phyloP scores from a whole-genome alignment of 2,888 invertebrate genomes.

The Gastracanthus pulcherrimus region DNA sequence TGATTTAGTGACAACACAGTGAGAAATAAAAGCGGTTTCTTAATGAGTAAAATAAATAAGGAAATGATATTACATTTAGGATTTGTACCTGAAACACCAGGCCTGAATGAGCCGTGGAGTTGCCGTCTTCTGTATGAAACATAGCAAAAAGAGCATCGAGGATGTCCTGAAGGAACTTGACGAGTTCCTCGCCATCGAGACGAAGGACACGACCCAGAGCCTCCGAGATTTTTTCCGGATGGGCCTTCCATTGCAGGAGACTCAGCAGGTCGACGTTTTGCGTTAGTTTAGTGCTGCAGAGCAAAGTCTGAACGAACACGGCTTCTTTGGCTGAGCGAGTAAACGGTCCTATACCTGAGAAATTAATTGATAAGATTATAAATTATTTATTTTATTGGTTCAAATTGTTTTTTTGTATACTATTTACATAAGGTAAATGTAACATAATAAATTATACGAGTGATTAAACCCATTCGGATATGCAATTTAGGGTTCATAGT shows the following conservation, averaged over 20 bases:
- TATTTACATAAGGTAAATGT: too few relatives aligned
- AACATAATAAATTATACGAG: too few relatives aligned
- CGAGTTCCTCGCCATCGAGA: slow-evolving; percentile 92
- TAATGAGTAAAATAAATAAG: neutral
- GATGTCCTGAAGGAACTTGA: slow-evolving; percentile 96
- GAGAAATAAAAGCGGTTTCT: neutral
- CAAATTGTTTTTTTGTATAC: too few relatives aligned
- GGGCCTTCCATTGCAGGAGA: slow-evolving; percentile 93
- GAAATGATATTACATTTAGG: neutral
- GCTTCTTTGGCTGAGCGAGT: slow-evolving; percentile 91
- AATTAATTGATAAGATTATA: neutral
- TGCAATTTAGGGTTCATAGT: too few relatives aligned
- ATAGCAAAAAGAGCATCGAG: slow-evolving; percentile 95
- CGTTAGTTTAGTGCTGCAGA: slow-evolving; percentile 97
- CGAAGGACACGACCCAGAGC: slow-evolving; percentile 89
- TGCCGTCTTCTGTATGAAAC: slow-evolving; percentile 95
- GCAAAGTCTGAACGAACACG: slow-evolving; percentile 88
- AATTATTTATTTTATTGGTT: neutral
- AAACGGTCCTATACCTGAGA: slow-evolving; percentile 78
- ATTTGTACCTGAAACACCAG: slow-evolving; percentile 86
- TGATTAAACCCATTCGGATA: too few relatives aligned
- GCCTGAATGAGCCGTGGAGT: slow-evolving; percentile 92
- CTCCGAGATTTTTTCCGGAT: slow-evolving; percentile 91
- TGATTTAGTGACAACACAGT: neutral
- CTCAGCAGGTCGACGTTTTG: slow-evolving; percentile 95